phyloP scores from a whole-genome alignment of 2,113 vertebrate species.

The Coturnix japonica region DNA sequence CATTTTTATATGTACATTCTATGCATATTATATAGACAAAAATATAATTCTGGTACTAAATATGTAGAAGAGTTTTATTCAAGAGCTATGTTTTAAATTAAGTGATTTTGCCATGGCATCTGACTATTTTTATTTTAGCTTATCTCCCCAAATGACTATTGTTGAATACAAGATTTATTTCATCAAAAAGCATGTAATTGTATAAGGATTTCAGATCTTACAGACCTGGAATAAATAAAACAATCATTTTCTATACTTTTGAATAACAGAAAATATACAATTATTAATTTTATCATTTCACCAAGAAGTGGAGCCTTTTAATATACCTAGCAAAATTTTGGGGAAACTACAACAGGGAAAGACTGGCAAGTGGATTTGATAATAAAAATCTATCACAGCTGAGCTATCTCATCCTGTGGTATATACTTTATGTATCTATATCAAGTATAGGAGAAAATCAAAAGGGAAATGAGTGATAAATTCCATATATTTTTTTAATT shows the following conservation, averaged over 20 bases:
- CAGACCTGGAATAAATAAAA: neutral
- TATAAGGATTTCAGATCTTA: neutral
- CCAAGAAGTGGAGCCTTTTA: neutral
- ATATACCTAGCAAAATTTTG: neutral
- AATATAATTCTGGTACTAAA: neutral
- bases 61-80: neutral
- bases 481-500: neutral
- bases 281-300: neutral
- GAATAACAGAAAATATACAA: neutral
- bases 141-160: neutral
- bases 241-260: neutral
- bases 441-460: neutral
- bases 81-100: neutral
- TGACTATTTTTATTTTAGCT: neutral
- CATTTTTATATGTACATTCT: neutral
- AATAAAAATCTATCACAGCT: neutral
- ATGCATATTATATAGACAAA: neutral
- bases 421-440: neutral
- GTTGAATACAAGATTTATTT: neutral
- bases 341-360: neutral
- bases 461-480: neutral
- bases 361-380: neutral
- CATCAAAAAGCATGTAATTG: neutral
- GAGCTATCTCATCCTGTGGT: neutral
- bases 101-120: neutral